Conservation (phyloP, 2,113 vertebrate genomes). For the Spheniscus mendiculus region DNA sequence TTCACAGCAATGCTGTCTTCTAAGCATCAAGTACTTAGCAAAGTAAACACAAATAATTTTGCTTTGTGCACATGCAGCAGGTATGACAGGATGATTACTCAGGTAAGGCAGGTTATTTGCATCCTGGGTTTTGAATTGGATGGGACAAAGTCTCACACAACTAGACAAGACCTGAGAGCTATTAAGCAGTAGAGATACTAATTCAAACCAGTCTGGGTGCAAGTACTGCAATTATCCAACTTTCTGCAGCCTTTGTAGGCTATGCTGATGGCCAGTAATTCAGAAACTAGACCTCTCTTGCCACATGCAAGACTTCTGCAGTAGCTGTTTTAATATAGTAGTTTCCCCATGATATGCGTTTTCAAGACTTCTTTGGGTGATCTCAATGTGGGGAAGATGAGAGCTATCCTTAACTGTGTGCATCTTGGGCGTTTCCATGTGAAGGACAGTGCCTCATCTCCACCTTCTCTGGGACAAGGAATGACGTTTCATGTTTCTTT, state of each 20-base stretch:
- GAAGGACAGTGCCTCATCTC: neutral
- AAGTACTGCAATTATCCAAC: neutral
- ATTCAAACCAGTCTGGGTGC: neutral
- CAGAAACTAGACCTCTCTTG: neutral
- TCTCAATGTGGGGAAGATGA: neutral
- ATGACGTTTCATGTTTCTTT: neutral
- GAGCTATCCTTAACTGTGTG: neutral
- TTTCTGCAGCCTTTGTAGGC: neutral
- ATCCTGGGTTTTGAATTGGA: neutral
- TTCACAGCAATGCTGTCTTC: neutral
- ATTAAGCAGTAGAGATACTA: neutral
- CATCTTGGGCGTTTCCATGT: neutral
- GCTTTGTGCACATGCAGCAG: neutral
- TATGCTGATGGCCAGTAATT: neutral
- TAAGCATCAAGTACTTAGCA: neutral
- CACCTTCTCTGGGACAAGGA: neutral
- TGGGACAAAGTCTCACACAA: neutral
- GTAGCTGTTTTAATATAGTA: neutral
- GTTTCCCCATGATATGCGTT: neutral
- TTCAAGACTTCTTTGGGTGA: neutral
- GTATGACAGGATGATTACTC: neutral
- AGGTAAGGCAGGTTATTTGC: neutral
- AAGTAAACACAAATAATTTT: neutral
- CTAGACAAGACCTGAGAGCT: neutral
- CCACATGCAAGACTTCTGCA: neutral